phyloP scores from a whole-genome alignment of 1,140 invertebrate genomes.

The Brachionus angularis region DNA sequence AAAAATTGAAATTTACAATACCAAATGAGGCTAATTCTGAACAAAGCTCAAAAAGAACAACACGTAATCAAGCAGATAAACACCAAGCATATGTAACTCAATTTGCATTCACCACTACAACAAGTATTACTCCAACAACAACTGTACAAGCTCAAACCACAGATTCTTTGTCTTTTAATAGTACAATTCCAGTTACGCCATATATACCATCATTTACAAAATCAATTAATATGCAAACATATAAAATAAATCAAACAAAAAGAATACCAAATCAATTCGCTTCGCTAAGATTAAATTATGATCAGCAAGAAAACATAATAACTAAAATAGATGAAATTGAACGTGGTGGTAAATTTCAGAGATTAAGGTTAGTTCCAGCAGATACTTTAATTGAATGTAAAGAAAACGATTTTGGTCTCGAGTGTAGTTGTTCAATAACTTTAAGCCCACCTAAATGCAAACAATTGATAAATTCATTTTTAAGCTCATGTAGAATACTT shows the following conservation, averaged over 20 bases:
- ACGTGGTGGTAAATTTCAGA: conserved; percentile 29
- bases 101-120: too few relatives aligned
- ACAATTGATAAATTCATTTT: conserved; percentile 44
- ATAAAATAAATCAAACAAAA: conserved; percentile 40
- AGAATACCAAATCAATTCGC: conserved; percentile 38
- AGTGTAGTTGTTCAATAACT: conserved; percentile 42
- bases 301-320: conserved; percentile 8
- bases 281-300: conserved; percentile 38
- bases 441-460: conserved; percentile 42
- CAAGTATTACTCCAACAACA: too few relatives aligned
- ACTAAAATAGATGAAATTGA: conserved; percentile 28
- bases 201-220: too few relatives aligned
- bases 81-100: too few relatives aligned
- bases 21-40: too few relatives aligned
- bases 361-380: conserved; percentile 24
- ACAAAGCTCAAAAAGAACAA: too few relatives aligned
- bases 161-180: too few relatives aligned
- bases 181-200: too few relatives aligned
- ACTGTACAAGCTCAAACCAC: too few relatives aligned
- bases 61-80: too few relatives aligned
- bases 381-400: conserved; percentile 43
- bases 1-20: too few relatives aligned
- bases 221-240: conserved; percentile 31
- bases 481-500: conserved; percentile 30
- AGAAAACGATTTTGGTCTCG: conserved; percentile 44